A percentile compares a stretch with the other conserved stretches of the same genome.
Conservation (phyloP, 1,140 invertebrate species). For the Rhagoletis pomonella region DNA sequence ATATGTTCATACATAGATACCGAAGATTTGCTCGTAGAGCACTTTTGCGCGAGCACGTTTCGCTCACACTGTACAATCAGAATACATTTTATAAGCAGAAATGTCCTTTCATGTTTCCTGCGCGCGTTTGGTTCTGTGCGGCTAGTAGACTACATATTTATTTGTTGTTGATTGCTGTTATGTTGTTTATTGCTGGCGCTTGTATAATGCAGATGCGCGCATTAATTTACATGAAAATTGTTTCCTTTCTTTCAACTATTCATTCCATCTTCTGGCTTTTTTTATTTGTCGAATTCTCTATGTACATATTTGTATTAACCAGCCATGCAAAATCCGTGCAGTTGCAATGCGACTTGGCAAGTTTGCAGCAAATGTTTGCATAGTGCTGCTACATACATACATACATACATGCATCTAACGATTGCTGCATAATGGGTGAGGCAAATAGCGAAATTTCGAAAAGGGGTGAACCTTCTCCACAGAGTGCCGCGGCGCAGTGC, state of each 20-base stretch:
- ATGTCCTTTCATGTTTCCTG: constrained; percentile 32
- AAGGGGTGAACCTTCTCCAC: background rate
- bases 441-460: background rate
- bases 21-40: background rate
- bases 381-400: no score
- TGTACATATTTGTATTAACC: constrained; percentile 22
- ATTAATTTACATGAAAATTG: constrained; percentile 50
- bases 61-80: constrained; percentile 7
- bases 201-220: constrained; percentile 50
- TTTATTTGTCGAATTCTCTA: background rate
- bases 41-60: constrained; percentile 40
- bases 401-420: no score
- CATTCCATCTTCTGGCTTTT: background rate
- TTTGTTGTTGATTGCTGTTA: no score
- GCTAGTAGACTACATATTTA: constrained; percentile 39
- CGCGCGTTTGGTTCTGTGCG: constrained; percentile 1
- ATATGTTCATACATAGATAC: no score
- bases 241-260: no score
- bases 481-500: background rate
- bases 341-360: constrained; percentile 18
- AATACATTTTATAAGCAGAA: background rate
- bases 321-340: constrained; percentile 39
- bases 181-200: constrained; percentile 23
- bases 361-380: constrained; percentile 16
- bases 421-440: background rate